phyloP scores from a whole-genome alignment of 2,113 vertebrate species.

The Podilymbus podiceps region DNA sequence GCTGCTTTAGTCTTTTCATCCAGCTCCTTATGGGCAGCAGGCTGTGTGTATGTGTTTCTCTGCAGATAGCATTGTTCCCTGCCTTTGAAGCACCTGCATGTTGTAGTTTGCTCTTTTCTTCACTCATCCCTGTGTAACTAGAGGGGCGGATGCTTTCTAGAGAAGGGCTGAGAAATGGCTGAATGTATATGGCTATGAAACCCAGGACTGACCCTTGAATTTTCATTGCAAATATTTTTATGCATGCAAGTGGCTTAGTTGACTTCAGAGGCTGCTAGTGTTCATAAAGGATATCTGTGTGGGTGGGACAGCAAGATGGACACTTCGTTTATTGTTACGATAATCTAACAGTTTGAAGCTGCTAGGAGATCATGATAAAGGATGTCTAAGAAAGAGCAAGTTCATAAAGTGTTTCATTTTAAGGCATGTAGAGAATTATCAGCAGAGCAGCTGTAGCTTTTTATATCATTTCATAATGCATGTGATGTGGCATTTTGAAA shows the following conservation, averaged over 20 bases:
- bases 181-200: neutral
- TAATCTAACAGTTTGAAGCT: neutral
- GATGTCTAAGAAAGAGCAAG: neutral
- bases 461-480: neutral
- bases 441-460: constrained; percentile 41
- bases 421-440: constrained; percentile 4
- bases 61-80: neutral
- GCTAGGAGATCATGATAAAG: neutral
- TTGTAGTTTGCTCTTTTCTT: constrained; percentile 9
- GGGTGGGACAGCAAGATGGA: neutral
- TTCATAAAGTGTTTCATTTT: constrained; percentile 29
- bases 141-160: neutral
- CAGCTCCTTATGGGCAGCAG: neutral
- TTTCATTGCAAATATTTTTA: neutral
- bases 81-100: neutral
- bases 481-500: constrained; percentile 30
- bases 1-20: constrained; percentile 1
- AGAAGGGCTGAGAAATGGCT: neutral
- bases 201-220: neutral
- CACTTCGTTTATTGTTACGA: neutral
- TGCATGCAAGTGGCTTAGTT: neutral
- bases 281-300: neutral
- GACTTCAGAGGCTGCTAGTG: neutral
- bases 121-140: neutral
- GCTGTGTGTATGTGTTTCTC: constrained; percentile 14